phyloP scores from a whole-genome alignment of 2,113 vertebrate species.

The Speoplatyrhinus poulsoni region DNA sequence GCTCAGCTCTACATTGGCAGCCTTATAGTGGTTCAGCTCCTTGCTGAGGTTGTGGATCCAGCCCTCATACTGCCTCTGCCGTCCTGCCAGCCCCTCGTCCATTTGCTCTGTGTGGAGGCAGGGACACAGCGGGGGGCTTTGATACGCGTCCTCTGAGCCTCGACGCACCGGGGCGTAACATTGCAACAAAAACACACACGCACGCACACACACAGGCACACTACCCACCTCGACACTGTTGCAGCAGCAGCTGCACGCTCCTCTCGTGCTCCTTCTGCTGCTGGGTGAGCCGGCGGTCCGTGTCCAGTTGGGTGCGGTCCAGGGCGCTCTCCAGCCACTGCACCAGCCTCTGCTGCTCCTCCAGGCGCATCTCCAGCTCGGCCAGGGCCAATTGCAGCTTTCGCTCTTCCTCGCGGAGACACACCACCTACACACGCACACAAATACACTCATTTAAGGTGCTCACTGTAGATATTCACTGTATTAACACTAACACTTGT shows the following conservation, averaged over 20 bases:
- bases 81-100: conserved; percentile 86
- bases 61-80: conserved; percentile 87
- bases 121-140: neutral
- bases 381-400: conserved; percentile 88
- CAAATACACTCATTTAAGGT: neutral
- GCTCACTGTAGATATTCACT: no score
- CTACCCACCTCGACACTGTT: conserved; percentile 86
- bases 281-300: conserved; percentile 90
- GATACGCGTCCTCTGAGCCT: neutral
- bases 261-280: conserved; percentile 96
- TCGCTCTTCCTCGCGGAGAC: conserved; percentile 92
- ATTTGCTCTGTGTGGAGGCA: conserved; percentile 82
- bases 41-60: conserved; percentile 88
- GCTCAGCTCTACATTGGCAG: conserved; percentile 86
- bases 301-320: conserved; percentile 89
- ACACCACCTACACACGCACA: conserved; percentile 83
- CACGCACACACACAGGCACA: no score
- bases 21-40: conserved; percentile 84
- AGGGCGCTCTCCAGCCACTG: conserved; percentile 90
- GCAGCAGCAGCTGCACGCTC: conserved; percentile 87
- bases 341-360: conserved; percentile 89
- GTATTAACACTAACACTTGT: no score
- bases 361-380: conserved; percentile 91
- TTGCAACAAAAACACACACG: neutral
- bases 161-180: neutral